These are phyloP conservation scores for Drosophila kambysellisi DNA, from an alignment of 2,888 invertebrate genomes.

Conservation along the genomic window DNA sequence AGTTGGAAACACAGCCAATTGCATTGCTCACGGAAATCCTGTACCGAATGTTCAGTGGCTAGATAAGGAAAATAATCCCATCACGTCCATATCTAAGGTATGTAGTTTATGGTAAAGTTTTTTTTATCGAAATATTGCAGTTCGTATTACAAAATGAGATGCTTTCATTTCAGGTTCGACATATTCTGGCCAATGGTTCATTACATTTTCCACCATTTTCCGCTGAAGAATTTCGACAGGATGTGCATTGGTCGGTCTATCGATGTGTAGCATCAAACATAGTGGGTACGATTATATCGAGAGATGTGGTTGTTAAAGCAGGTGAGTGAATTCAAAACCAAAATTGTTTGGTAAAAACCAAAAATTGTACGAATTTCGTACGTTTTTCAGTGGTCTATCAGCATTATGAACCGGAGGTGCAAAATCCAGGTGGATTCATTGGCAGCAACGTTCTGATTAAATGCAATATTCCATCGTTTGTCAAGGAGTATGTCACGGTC, in stretches of 20 bases:
- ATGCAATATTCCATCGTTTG: constrained; percentile 87
- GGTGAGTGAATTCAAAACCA: constrained; percentile 73
- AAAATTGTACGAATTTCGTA: not conserved
- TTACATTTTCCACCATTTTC: constrained; percentile 87
- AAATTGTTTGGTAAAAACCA: not conserved
- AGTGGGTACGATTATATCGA: constrained; percentile 86
- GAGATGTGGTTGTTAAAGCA: constrained; percentile 86
- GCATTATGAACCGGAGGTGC: constrained; percentile 87
- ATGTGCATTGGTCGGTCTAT: constrained; percentile 87
- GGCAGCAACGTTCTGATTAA: constrained; percentile 87
- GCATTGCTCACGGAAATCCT: constrained; percentile 86
- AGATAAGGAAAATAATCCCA: constrained; percentile 86
- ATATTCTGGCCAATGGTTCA: constrained; percentile 86
- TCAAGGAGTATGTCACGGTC: constrained; percentile 87
- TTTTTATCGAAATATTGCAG: not conserved
- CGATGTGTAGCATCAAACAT: constrained; percentile 86
- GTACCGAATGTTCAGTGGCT: constrained; percentile 87
- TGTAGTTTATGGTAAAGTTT: constrained; percentile 25
- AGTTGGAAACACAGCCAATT: constrained; percentile 86
- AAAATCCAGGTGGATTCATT: constrained; percentile 87
- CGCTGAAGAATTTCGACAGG: constrained; percentile 87
- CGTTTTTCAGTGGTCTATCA: constrained; percentile 86
- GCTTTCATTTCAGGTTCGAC: constrained; percentile 83
- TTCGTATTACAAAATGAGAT: not conserved
- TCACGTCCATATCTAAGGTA: constrained; percentile 86